Evolutionary conservation across 2,888 invertebrate species (phyloP).

Genomic region (Colletes collaris): DNA sequence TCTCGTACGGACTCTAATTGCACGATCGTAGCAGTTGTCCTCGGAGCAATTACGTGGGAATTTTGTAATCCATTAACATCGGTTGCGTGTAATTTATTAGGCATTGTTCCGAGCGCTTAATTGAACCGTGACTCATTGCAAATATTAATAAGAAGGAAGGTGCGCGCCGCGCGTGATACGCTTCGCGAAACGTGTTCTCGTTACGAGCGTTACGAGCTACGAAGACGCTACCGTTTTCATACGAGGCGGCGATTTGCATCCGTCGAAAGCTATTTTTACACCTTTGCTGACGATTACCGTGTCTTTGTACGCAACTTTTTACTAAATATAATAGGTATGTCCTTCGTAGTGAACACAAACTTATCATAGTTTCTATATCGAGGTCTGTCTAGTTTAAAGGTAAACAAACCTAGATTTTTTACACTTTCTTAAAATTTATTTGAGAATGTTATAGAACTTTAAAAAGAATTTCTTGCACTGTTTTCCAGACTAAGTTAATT

Average conservation of each 20-base stretch:
- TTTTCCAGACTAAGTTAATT: too few species aligned
- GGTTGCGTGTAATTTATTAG: conserved; percentile 3
- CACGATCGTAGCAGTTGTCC: background rate
- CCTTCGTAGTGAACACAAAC: too few species aligned
- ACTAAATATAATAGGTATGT: too few species aligned
- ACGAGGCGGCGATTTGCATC: background rate
- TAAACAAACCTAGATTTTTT: too few species aligned
- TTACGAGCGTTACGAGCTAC: background rate
- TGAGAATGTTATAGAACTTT: too few species aligned
- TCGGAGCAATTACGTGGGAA: conserved; percentile 8
- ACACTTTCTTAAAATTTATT: too few species aligned
- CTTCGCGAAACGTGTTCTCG: background rate
- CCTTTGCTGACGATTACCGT: too few species aligned
- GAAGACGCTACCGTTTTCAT: background rate
- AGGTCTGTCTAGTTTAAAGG: too few species aligned
- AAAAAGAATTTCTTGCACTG: too few species aligned
- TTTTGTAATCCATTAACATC: conserved; percentile 24
- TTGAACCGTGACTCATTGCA: conserved; percentile 12
- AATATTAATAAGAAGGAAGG: background rate
- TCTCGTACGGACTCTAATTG: background rate
- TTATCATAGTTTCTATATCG: too few species aligned
- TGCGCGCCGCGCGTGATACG: conserved; percentile 1
- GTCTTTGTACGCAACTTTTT: too few species aligned
- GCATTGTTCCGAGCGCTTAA: conserved; percentile 13
- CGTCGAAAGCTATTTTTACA: background rate